Percentiles rank a stretch among this genome's conserved stretches.
Conservation (phyloP, 2,888 invertebrate genomes). For the Apeira syringaria region DNA sequence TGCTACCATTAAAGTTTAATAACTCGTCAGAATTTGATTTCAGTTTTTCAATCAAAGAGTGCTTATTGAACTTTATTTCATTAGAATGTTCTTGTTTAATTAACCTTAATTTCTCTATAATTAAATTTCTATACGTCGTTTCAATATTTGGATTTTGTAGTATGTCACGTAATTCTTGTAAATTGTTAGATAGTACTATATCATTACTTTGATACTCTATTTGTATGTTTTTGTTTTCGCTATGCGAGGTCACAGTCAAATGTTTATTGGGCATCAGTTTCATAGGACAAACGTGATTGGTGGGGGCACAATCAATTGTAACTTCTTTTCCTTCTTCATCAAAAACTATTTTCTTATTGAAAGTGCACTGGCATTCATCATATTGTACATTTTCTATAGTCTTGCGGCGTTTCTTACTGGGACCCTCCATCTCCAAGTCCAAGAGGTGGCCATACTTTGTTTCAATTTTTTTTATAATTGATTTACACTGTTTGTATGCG, state of each 20-base stretch:
- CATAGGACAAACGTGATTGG: conserved; percentile 58
- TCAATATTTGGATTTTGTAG: conserved; percentile 48
- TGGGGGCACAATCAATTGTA: conserved; percentile 32
- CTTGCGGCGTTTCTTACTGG: conserved; percentile 19
- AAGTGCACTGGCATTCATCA: conserved; percentile 51
- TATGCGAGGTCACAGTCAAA: neutral
- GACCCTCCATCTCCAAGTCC: conserved; percentile 34
- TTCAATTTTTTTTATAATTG: conserved; percentile 63
- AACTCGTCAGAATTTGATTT: conserved; percentile 57
- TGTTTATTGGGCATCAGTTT: conserved; percentile 31
- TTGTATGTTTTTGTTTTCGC: conserved; percentile 36
- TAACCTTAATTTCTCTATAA: conserved; percentile 55
- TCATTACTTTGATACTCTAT: conserved; percentile 50
- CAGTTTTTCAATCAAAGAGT: conserved; percentile 50
- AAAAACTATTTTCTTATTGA: conserved; percentile 65
- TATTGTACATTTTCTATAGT: conserved; percentile 15
- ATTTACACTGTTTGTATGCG: conserved; percentile 63
- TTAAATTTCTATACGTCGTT: conserved; percentile 45
- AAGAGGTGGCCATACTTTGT: conserved; percentile 69
- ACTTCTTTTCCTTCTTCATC: conserved; percentile 63
- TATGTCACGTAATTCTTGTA: conserved; percentile 47
- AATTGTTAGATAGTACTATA: conserved; percentile 48
- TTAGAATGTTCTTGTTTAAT: conserved; percentile 50
- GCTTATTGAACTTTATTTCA: conserved; percentile 57
- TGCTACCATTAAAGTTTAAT: conserved; percentile 64